Evolutionary conservation across 2,113 vertebrate species (phyloP), one percentile per base, ranked within the genome.

Genomic region (Agapornis roseicollis): DNA sequence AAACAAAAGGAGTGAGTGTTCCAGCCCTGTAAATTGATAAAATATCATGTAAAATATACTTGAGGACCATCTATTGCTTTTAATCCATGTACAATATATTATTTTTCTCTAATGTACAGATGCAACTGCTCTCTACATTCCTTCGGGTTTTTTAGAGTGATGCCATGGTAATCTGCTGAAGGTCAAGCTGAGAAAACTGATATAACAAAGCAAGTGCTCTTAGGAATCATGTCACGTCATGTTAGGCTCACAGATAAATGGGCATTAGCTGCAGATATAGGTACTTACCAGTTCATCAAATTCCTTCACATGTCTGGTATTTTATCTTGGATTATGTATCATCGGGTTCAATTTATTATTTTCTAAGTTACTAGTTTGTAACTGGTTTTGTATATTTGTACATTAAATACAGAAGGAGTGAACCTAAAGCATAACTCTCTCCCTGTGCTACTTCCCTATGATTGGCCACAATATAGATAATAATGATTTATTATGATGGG

Each of bases 301-400:
- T 84, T 68, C 50, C 22, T 87, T 56, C 80, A 53, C 29, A 10
- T 19, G 35, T 66, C 44, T 71, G 27, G 2, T 35, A n/a, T 39
- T 56, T 64, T 86, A 58, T 61, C 80, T 92, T 73, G 70, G 76
- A 81, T 66, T 33, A 50, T 31, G 11, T 53, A 42, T 64, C 88
- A 66, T 69, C 91, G 47, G 46, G 53, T 85, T 78, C 53, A 79
- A 58, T 93, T 88, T 88, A 66, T 24, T 84, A 80, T 86, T 93
- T 89, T 88, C 19, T 70, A 88, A 49, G 33, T 65, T 66, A 95
- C 93, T 91, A 61, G 23, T 24, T 41, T 72, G 71, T 63, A 95
- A 96, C 89, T 93, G n/a, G 61, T 93, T 89, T 88, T 46, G 60
- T 55, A 4, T 86, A 88, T 96, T 96, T 96, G 53, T 94, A 47